Evolutionary conservation across 2,888 invertebrate genomes (phyloP).

Genomic region (Drosophila mettleri): DNA sequence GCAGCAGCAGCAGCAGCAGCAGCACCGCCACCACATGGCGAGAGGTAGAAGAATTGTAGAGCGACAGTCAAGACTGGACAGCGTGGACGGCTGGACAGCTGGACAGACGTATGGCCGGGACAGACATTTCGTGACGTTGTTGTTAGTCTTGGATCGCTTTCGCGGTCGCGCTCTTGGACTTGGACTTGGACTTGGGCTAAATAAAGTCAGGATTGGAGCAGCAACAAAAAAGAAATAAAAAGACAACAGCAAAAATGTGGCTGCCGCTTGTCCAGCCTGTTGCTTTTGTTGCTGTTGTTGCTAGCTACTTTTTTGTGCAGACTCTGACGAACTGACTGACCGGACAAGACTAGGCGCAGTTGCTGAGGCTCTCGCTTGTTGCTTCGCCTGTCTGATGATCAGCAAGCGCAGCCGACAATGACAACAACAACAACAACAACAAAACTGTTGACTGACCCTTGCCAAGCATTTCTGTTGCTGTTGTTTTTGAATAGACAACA

Average conservation of each 20-base stretch:
- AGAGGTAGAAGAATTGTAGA: conserved; percentile 72
- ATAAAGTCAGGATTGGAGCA: conserved; percentile 50
- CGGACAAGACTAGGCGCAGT: conserved; percentile 63
- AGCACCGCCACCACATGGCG: conserved; percentile 43
- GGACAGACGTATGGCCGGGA: conserved; percentile 46
- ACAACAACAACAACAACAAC: conserved; percentile 49
- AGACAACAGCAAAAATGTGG: conserved; percentile 52
- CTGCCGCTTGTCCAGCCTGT: conserved; percentile 33
- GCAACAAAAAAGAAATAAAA: conserved; percentile 19
- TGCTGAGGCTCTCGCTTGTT: conserved; percentile 36
- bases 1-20: conserved; percentile 16
- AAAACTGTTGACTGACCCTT: conserved; percentile 72
- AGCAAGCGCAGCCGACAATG: conserved; percentile 64
- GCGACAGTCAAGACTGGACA: conserved; percentile 57
- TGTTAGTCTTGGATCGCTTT: conserved; percentile 69
- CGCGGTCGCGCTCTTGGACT: conserved; percentile 32
- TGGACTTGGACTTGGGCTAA: conserved; percentile 44
- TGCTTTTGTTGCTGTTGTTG: conserved; percentile 23
- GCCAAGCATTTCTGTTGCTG: conserved; percentile 56
- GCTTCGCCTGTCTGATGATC: conserved; percentile 57
- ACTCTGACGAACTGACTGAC: conserved; percentile 47
- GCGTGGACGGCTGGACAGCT: conserved; percentile 10
- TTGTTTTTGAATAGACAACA: conserved; percentile 52
- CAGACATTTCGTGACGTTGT: conserved; percentile 83
- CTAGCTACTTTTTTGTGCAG: conserved; percentile 29